Percentiles rank a stretch among this genome's conserved stretches.
Evolutionary conservation across 2,113 vertebrate genomes (phyloP).

Genomic region (Xyrauchen texanus): DNA sequence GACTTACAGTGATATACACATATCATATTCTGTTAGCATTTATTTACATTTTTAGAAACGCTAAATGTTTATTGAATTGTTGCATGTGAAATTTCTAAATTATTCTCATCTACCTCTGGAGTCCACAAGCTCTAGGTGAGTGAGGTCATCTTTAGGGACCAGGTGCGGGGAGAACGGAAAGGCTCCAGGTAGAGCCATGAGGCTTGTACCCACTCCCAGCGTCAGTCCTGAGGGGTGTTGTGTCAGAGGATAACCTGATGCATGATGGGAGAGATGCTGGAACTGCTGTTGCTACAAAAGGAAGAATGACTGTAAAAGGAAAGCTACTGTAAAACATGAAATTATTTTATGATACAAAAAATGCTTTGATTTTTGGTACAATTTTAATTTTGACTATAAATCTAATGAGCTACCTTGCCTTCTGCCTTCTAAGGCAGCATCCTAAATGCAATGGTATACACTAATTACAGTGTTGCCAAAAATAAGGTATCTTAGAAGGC

Average conservation of each 20-base stretch:
- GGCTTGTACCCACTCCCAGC: slow-evolving; percentile 48
- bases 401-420: no score
- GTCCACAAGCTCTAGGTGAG: slow-evolving; percentile 41
- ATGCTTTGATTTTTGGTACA: no score
- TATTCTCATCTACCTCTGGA: slow-evolving; percentile 35
- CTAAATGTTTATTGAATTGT: neutral
- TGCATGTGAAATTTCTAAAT: neutral
- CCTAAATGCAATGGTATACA: no score
- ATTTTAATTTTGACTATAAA: no score
- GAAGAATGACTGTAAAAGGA: neutral
- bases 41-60: neutral
- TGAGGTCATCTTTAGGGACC: slow-evolving; percentile 51
- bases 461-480: no score
- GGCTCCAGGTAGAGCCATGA: slow-evolving; percentile 50
- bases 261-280: slow-evolving; percentile 59
- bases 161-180: slow-evolving; percentile 49
- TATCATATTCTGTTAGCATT: no score
- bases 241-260: slow-evolving; percentile 48
- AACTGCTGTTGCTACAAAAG: slow-evolving; percentile 54
- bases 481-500: no score
- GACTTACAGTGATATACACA: no score
- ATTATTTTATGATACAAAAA: neutral
- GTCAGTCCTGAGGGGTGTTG: slow-evolving; percentile 52
- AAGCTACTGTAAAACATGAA: neutral
- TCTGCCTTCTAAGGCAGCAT: no score